Conservation (phyloP, 2,888 invertebrate species). For the Drosophila villosipedis region DNA sequence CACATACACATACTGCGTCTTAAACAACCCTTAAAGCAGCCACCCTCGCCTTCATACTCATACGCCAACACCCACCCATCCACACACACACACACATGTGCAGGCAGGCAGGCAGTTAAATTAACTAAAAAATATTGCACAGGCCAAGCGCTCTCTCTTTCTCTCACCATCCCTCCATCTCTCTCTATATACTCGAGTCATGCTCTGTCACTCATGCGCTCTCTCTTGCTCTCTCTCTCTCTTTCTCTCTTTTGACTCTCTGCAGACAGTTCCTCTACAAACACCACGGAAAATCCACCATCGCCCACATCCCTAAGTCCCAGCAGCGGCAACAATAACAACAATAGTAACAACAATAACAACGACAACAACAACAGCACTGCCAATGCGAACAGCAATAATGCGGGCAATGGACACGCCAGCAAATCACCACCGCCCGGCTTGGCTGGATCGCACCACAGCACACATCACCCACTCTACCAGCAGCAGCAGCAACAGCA, state of each 20-base stretch:
- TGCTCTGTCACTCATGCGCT: constrained; percentile 66
- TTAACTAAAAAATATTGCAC: constrained; percentile 62
- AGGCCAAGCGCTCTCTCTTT: constrained; percentile 33
- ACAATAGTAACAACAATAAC: constrained; percentile 47
- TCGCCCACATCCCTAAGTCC: constrained; percentile 88
- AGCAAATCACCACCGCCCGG: constrained; percentile 81
- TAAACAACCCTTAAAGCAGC: constrained; percentile 60
- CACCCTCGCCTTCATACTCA: constrained; percentile 18
- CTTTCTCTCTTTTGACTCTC: constrained; percentile 67
- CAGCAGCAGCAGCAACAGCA: constrained; percentile 81
- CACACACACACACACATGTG: constrained; percentile 20
- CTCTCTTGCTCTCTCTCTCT: constrained; percentile 35
- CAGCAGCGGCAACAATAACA: constrained; percentile 85
- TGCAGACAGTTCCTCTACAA: constrained; percentile 91
- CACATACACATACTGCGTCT: constrained; percentile 25
- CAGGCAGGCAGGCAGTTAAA: constrained; percentile 47
- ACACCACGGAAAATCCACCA: constrained; percentile 89
- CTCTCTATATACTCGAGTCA: constrained; percentile 8
- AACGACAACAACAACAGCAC: constrained; percentile 47
- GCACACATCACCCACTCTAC: constrained; percentile 57
- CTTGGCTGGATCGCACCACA: constrained; percentile 52
- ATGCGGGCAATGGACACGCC: constrained; percentile 59
- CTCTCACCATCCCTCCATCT: constrained; percentile 8
- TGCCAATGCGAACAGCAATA: constrained; percentile 76
- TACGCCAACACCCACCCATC: constrained; percentile 15